Conservation (phyloP, 2,113 vertebrate genomes). For the Podocnemis expansa region DNA sequence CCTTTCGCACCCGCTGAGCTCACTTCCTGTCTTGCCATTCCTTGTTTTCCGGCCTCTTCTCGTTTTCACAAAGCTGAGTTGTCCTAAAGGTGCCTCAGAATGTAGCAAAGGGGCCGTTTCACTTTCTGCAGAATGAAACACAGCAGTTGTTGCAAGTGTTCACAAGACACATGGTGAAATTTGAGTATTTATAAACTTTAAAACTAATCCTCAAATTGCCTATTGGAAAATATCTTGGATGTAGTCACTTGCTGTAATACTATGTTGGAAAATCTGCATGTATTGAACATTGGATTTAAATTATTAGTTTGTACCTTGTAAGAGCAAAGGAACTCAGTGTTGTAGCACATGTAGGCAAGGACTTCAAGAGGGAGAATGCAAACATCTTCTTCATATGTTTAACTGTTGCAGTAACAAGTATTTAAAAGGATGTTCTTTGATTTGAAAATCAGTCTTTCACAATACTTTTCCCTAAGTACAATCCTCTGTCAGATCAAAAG, state of each 20-base stretch:
- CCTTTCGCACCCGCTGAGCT: background rate
- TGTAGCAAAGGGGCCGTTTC: background rate
- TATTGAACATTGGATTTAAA: background rate
- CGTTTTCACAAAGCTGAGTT: rapidly evolving
- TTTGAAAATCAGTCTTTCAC: background rate
- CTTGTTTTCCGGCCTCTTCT: background rate
- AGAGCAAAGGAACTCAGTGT: background rate
- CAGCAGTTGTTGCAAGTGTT: background rate
- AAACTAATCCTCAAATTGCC: background rate
- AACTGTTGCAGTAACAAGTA: background rate
- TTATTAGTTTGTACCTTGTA: background rate
- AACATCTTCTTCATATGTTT: background rate
- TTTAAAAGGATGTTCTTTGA: rapidly evolving
- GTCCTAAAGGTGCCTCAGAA: background rate
- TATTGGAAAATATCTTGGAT: background rate
- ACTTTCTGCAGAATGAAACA: background rate
- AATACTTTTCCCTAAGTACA: background rate
- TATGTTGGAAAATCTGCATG: background rate
- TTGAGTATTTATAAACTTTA: background rate
- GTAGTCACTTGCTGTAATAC: rapidly evolving
- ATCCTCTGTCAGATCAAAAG: background rate
- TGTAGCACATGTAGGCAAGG: background rate
- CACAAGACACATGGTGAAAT: rapidly evolving
- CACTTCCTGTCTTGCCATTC: background rate
- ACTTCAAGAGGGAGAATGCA: background rate